A percentile compares a stretch with the other conserved stretches of the same genome.
Evolutionary conservation across 2,888 invertebrate genomes (phyloP).

Genomic region (Noctua comes): DNA sequence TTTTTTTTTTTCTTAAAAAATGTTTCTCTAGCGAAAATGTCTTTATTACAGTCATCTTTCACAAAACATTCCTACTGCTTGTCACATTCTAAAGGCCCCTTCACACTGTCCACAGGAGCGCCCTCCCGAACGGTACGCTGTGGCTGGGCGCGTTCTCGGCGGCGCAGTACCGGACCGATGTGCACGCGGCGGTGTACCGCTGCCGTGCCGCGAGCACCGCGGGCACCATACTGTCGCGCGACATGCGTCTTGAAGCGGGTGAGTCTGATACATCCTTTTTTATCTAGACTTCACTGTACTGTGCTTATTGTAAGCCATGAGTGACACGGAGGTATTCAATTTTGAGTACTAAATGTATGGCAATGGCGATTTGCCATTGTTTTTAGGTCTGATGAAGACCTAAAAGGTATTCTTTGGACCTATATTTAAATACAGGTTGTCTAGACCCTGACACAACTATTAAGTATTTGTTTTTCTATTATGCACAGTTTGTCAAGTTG

Average conservation of each 20-base stretch:
- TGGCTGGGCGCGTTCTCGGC: constrained; percentile 95
- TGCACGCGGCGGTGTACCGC: constrained; percentile 95
- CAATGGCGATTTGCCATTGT: background rate
- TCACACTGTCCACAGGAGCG: constrained; percentile 90
- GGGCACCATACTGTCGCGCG: constrained; percentile 94
- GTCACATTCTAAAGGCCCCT: background rate
- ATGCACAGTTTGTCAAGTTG: background rate
- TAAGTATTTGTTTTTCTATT: background rate
- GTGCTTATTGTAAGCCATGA: background rate
- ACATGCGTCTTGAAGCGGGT: constrained; percentile 96
- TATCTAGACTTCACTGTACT: background rate
- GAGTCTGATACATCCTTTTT: constrained; percentile 67
- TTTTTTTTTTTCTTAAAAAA: background rate
- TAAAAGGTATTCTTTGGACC: background rate
- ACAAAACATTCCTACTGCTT: background rate
- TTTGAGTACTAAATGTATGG: background rate
- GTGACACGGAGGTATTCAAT: background rate
- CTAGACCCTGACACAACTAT: background rate
- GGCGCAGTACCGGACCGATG: constrained; percentile 94
- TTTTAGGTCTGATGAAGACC: background rate
- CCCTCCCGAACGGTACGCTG: constrained; percentile 95
- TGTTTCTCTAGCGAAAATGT: background rate
- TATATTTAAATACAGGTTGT: background rate
- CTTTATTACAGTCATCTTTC: background rate
- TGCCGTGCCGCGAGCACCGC: constrained; percentile 95